Evolutionary conservation across 1,140 invertebrate genomes (phyloP).

Genomic region (Idris sp.): DNA sequence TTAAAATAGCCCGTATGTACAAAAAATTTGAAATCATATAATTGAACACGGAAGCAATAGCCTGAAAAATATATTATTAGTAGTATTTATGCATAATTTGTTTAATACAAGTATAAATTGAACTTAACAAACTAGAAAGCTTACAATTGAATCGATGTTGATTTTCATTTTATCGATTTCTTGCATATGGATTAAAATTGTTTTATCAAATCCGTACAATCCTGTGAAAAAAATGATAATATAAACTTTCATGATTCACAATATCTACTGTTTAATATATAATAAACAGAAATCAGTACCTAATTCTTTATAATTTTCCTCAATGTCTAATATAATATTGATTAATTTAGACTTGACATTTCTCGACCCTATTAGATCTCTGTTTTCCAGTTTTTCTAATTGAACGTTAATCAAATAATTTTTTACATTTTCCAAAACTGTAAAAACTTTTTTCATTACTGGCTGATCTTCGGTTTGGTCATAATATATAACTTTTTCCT

Average conservation of each 20-base stretch:
- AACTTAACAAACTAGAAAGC: no score
- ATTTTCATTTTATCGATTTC: constrained; percentile 1
- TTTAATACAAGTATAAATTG: no score
- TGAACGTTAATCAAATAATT: constrained; percentile 35
- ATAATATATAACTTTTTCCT: constrained; percentile 74
- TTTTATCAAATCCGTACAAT: constrained; percentile 70
- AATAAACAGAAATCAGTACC: constrained; percentile 75
- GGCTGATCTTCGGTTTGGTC: not conserved
- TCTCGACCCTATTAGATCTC: constrained; percentile 60
- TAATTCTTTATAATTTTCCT: constrained; percentile 76
- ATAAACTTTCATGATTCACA: no score
- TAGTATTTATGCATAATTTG: no score
- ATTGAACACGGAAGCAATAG: not conserved
- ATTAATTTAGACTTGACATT: constrained; percentile 73
- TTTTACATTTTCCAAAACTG: constrained; percentile 5
- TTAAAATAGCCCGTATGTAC: not conserved
- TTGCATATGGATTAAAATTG: constrained; percentile 1
- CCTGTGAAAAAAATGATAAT: constrained; percentile 60
- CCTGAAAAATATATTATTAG: constrained; percentile 2
- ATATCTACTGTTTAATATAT: no score
- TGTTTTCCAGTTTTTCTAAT: constrained; percentile 41
- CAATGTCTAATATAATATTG: constrained; percentile 73
- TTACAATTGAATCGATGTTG: no score
- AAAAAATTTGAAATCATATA: constrained; percentile 6
- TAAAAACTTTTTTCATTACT: not conserved